Conservation (phyloP, 2,888 invertebrate genomes). For the Orthonychiurus folsomi region DNA sequence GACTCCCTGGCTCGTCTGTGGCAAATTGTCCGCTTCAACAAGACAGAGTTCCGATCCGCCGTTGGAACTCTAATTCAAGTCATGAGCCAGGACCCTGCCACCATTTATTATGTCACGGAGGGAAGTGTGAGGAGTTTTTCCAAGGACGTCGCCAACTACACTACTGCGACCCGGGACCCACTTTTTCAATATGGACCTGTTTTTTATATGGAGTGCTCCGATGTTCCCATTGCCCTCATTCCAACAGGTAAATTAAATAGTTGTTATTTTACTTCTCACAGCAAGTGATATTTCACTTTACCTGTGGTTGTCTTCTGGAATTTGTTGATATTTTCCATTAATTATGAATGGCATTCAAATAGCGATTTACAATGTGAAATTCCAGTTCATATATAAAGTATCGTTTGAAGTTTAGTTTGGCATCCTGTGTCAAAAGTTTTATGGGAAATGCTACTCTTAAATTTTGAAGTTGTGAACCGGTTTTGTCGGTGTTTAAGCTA, state of each 20-base stretch:
- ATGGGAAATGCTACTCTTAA: no score
- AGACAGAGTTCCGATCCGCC: constrained; percentile 31
- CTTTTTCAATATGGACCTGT: constrained; percentile 34
- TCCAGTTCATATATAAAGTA: no score
- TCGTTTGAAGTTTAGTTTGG: no score
- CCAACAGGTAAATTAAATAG: constrained; percentile 31
- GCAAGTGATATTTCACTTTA: no score
- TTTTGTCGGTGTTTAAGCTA: no score
- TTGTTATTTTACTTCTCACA: background rate
- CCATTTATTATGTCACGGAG: constrained; percentile 32
- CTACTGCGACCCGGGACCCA: constrained; percentile 14
- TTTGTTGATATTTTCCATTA: no score
- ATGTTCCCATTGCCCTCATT: constrained; percentile 38
- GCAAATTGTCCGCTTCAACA: constrained; percentile 36
- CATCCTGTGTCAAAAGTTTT: no score
- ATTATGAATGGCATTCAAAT: no score
- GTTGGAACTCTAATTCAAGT: constrained; percentile 26
- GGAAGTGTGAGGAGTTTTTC: constrained; percentile 28
- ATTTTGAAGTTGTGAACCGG: no score
- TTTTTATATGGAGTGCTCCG: constrained; percentile 38
- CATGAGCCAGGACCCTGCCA: constrained; percentile 32
- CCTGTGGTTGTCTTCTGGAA: no score
- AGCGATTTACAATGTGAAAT: no score
- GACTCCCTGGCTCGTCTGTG: constrained; percentile 34
- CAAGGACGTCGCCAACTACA: constrained; percentile 28